Percentiles rank a stretch among this genome's conserved stretches.
Evolutionary conservation across 2,113 vertebrate genomes (phyloP).

Genomic region (western clawed frog (Xenopus tropicalis)): DNA sequence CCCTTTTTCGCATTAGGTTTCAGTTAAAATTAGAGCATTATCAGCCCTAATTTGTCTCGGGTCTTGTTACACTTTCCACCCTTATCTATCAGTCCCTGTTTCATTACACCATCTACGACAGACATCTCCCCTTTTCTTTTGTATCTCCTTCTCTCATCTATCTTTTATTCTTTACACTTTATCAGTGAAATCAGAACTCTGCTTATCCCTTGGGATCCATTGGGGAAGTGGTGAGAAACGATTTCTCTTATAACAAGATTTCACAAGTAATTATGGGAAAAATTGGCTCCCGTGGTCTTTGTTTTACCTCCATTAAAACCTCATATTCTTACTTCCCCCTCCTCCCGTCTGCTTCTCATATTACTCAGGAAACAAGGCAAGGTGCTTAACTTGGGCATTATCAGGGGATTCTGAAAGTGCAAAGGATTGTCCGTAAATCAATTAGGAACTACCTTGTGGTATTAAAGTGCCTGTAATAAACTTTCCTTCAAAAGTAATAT

Average conservation of each 20-base stretch:
- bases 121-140: no score
- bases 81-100: no score
- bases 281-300: constrained; percentile 1
- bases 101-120: no score
- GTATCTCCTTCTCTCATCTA: background rate
- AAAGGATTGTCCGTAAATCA: constrained; percentile 16
- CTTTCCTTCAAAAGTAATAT: constrained; percentile 24
- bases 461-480: constrained; percentile 7
- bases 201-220: background rate
- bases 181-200: background rate
- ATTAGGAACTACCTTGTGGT: constrained; percentile 17
- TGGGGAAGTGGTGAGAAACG: constrained; percentile 23
- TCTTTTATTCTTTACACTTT: background rate
- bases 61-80: no score
- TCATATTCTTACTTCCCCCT: constrained; percentile 12
- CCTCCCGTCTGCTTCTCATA: constrained; percentile 27
- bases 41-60: no score
- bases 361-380: constrained; percentile 25
- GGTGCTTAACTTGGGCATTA: background rate
- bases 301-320: constrained; percentile 34
- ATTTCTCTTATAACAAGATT: constrained; percentile 39
- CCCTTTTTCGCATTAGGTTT: no score
- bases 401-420: constrained; percentile 26
- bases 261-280: constrained; percentile 34
- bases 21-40: no score